A percentile compares a stretch with the other conserved stretches of the same genome.
Evolutionary conservation across 2,113 vertebrate genomes (phyloP).

Genomic region (Podocnemis expansa): DNA sequence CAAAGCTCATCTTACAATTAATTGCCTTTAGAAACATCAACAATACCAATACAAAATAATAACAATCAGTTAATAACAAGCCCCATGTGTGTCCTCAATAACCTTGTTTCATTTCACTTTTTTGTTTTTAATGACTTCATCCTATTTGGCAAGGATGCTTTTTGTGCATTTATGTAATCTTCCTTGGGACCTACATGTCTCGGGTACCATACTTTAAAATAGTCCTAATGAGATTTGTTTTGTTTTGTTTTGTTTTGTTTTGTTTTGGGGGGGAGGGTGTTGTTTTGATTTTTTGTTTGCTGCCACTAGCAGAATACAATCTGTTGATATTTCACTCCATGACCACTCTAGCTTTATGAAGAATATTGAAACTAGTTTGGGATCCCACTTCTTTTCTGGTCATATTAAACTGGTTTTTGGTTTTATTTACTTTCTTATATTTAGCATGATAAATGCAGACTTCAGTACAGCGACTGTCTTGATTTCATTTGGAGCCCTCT

Average conservation of each 20-base stretch:
- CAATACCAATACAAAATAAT: background rate
- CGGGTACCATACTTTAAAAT: background rate
- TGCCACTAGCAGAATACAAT: background rate
- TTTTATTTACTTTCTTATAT: background rate
- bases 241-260: background rate
- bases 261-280: too few species aligned
- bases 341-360: background rate
- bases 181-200: background rate
- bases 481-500: slow-evolving; percentile 94
- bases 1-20: background rate
- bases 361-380: background rate
- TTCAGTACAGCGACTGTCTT: slow-evolving; percentile 94
- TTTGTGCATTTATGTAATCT: background rate
- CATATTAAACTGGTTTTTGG: background rate
- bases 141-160: background rate
- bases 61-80: background rate
- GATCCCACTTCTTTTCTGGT: background rate
- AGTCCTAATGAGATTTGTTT: background rate
- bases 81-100: background rate
- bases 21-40: background rate
- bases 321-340: background rate
- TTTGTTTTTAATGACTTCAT: background rate
- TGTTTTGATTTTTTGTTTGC: too few species aligned
- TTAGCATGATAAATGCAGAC: slow-evolving; percentile 95
- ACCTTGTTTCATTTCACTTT: background rate